These are phyloP conservation scores for Orthonychiurus folsomi DNA, from an alignment of 2,888 invertebrate genomes.

Conservation along the genomic window DNA sequence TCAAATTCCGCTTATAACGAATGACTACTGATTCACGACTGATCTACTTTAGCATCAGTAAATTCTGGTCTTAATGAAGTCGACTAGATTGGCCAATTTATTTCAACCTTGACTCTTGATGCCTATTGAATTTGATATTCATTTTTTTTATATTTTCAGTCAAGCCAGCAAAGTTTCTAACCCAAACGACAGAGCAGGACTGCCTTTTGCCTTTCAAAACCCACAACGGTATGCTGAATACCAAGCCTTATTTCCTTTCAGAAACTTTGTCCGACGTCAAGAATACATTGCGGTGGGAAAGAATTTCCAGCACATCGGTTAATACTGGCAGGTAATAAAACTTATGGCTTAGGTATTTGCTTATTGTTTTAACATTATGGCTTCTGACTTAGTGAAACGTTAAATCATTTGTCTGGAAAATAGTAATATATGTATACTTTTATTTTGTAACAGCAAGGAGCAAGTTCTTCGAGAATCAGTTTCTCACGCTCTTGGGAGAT, in stretches of 20 bases:
- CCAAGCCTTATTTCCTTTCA: constrained; percentile 15
- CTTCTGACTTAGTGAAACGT: no score
- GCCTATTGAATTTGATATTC: background rate
- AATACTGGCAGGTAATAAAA: constrained; percentile 17
- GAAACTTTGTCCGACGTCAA: constrained; percentile 18
- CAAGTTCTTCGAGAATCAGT: constrained; percentile 24
- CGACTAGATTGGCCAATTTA: background rate
- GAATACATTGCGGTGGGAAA: constrained; percentile 16
- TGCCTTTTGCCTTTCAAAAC: constrained; percentile 8
- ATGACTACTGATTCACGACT: no score
- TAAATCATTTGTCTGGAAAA: no score
- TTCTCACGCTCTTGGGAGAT: constrained; percentile 24
- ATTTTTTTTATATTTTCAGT: constrained; percentile 6
- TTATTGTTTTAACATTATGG: no score
- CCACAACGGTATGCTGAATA: constrained; percentile 16
- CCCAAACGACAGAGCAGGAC: constrained; percentile 16
- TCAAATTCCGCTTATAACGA: no score
- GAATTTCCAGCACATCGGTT: constrained; percentile 26
- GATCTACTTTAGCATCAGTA: no score
- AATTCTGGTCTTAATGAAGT: background rate
- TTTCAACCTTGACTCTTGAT: background rate
- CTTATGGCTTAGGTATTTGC: no score
- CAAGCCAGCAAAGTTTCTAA: constrained; percentile 9
- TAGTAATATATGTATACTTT: no score
- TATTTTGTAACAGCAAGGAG: constrained; percentile 17